Evolutionary conservation across 1,140 invertebrate species (phyloP).

Genomic region (Nautilus pompilius): DNA sequence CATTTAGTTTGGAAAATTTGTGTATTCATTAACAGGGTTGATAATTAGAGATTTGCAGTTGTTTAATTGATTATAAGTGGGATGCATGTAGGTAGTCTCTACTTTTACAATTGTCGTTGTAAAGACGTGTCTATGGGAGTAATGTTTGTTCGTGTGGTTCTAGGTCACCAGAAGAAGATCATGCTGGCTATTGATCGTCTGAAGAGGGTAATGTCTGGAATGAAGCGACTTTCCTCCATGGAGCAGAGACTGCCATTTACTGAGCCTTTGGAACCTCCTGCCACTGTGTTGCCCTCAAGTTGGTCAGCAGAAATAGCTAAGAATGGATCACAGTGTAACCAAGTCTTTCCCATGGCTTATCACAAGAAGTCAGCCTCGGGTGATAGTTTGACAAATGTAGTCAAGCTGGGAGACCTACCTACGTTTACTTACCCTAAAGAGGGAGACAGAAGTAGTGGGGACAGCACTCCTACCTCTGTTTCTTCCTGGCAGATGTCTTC

Average conservation of each 20-base stretch:
- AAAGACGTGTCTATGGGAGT: no score
- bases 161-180: slow-evolving; percentile 98
- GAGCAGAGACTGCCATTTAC: slow-evolving; percentile 27
- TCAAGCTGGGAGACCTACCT: slow-evolving; percentile 18
- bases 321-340: not conserved
- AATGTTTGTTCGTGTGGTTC: slow-evolving; percentile 61
- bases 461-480: slow-evolving; percentile 4
- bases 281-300: slow-evolving; percentile 24
- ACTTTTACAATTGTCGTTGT: not conserved
- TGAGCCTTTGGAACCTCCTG: slow-evolving; percentile 34
- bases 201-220: slow-evolving; percentile 72
- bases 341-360: slow-evolving; percentile 8
- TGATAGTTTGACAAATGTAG: slow-evolving; percentile 30
- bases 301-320: slow-evolving; percentile 38
- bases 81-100: not conserved
- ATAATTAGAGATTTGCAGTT: no score
- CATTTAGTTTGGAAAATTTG: no score
- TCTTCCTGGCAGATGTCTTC: slow-evolving; percentile 14
- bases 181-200: slow-evolving; percentile 94
- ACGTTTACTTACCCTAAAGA: slow-evolving; percentile 10
- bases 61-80: no score
- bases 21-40: no score
- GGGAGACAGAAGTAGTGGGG: slow-evolving; percentile 8
- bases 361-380: slow-evolving; percentile 44
- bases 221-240: slow-evolving; percentile 36